phyloP scores from a whole-genome alignment of 2,113 vertebrate genomes.

The Baryphthengus martii region DNA sequence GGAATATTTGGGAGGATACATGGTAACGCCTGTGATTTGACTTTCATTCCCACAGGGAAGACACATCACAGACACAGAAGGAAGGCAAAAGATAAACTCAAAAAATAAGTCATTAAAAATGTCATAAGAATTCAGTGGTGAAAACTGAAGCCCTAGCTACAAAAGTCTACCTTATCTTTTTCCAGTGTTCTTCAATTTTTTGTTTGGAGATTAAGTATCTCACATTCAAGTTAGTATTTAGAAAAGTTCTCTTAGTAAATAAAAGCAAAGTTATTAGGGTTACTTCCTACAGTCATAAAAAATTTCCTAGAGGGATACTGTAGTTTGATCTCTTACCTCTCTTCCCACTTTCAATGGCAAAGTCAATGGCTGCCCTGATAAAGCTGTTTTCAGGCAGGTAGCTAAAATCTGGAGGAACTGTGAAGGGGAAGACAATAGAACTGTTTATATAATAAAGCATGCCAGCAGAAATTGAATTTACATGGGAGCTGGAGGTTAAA shows the following conservation, averaged over 20 bases:
- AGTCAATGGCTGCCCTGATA: slow-evolving; percentile 82
- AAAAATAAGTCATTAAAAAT: too few relatives aligned
- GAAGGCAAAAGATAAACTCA: too few relatives aligned
- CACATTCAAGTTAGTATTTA: background rate
- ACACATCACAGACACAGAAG: background rate
- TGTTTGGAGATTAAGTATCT: background rate
- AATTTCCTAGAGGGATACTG: background rate
- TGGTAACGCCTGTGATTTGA: background rate
- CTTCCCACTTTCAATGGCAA: slow-evolving; percentile 84
- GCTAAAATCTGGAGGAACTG: slow-evolving; percentile 92
- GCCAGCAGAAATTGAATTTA: slow-evolving; percentile 5
- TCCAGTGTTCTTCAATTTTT: background rate
- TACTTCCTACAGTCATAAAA: background rate
- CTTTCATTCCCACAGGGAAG: background rate
- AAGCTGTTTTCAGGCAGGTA: slow-evolving; percentile 92
- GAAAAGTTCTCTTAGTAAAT: background rate
- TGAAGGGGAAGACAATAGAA: slow-evolving; percentile 60
- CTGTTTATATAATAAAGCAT: slow-evolving; percentile 27
- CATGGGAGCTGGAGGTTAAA: too few relatives aligned
- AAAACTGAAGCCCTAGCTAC: background rate
- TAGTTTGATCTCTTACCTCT: slow-evolving; percentile 79
- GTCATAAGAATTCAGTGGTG: background rate
- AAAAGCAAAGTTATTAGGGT: background rate
- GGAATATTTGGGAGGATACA: background rate
- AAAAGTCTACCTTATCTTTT: background rate